Conservation (phyloP, 2,797 vertebrate species). For the Manis javanica region DNA sequence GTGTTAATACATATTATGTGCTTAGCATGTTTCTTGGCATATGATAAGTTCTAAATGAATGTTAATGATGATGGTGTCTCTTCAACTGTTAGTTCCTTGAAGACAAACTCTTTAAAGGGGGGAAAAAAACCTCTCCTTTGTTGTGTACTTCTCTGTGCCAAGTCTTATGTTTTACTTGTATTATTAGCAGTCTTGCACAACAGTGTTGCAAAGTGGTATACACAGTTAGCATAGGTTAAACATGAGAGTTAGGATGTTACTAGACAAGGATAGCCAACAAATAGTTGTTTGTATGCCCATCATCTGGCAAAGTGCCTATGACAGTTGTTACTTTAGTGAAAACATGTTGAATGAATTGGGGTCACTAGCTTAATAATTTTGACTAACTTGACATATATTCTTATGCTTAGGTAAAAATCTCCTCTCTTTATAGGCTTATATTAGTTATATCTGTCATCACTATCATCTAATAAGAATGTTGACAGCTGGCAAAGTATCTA, state of each 20-base stretch:
- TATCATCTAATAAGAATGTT: slow-evolving; percentile 13
- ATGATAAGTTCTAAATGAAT: slow-evolving; percentile 30
- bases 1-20: background rate
- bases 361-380: slow-evolving; percentile 17
- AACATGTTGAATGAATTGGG: background rate
- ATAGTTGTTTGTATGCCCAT: background rate
- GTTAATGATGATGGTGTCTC: background rate
- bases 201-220: background rate
- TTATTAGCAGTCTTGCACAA: background rate
- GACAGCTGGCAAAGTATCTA: background rate
- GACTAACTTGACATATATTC: background rate
- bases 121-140: background rate
- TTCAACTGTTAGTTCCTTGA: background rate
- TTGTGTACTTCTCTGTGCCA: background rate
- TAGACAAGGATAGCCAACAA: background rate
- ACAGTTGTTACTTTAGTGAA: slow-evolving; percentile 3
- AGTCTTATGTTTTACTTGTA: background rate
- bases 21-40: background rate
- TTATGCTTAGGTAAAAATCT: background rate
- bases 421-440: background rate
- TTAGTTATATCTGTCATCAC: background rate
- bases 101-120: background rate
- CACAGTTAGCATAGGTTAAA: background rate
- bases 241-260: background rate
- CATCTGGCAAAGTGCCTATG: background rate